Evolutionary conservation across 2,888 invertebrate genomes (phyloP), one percentile per base, ranked within the genome.

Genomic region (Dasysyrphus albostriatus): DNA sequence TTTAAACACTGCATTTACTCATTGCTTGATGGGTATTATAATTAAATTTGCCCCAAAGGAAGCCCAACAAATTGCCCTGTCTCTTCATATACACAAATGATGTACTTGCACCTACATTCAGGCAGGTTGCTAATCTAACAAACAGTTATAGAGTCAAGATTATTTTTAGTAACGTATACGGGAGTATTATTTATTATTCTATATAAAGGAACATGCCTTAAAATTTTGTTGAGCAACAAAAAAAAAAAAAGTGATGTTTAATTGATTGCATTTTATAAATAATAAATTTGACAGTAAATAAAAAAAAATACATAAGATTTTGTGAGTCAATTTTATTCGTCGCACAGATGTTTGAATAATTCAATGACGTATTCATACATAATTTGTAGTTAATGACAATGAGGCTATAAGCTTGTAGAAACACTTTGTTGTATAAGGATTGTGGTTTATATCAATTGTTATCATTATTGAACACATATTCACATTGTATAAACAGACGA

Each of bases 31-130:
- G 54, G 69, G 82, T 76, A 83, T 83, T 76, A 88, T 88, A 88
- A 88, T 88, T 88, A 51, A 88, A 88, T 88, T 88, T 88, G 76
- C 76, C 49, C 51, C 37, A 67, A 67, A 47, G 67, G 88, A 88
- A 88, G 83, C 88, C 88, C 65, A 83, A 88, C 83, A 88, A 88
- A 88, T 63, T 58, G 49, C 76, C 79, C n/a, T 51, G 47, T 34
- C 5, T 49, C 49, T 51, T 32, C 54, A 47, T 32, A 39, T 3
- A 24, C 24, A 24, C 24, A 69, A 69, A 59, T 78, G 61, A 69
- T 67, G 49, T 67, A 34, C 65, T 34, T 12, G 16, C 29, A 65
- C 49, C 34, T 49, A 47, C 16, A 0, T 16, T 37, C 34, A 56
- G n/a, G 32, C 16, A 9, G 54, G 34, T 34, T 32, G 32, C 4